Percentiles rank a stretch among this genome's conserved stretches.
Evolutionary conservation across 92 coral and sea anemone species (phyloP).

Genomic region (Galaxea fascicularis): DNA sequence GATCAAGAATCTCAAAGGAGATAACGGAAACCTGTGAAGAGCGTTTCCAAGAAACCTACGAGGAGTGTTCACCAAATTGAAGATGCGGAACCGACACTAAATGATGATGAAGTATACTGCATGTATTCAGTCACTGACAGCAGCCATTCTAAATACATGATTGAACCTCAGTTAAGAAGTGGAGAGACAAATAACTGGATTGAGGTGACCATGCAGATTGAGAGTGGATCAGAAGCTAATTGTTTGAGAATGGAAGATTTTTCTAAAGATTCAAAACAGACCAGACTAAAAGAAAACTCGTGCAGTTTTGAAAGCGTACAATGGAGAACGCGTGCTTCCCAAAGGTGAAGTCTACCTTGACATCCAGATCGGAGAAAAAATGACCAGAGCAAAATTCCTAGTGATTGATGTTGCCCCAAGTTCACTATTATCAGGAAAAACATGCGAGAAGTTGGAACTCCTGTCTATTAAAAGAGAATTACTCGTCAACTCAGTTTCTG

Average conservation of each 20-base stretch:
- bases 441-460: too few species aligned
- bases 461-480: too few species aligned
- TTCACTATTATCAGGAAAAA: too few species aligned
- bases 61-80: constrained; percentile 3
- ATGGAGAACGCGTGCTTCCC: constrained; percentile 12
- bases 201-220: constrained; percentile 4
- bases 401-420: too few species aligned
- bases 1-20: too few species aligned
- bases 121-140: constrained; percentile 24
- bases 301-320: constrained; percentile 21
- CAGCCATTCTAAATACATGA: constrained; percentile 18
- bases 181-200: constrained; percentile 3
- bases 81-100: constrained; percentile 8
- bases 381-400: too few species aligned
- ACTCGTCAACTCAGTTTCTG: too few species aligned
- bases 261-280: constrained; percentile 1
- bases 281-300: too few species aligned
- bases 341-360: too few species aligned
- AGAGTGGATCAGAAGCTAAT: neutral
- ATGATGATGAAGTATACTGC: neutral
- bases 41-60: constrained; percentile 1
- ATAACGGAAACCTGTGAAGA: constrained; percentile 8
- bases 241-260: neutral
- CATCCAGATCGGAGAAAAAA: too few species aligned
- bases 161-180: constrained; percentile 25